phyloP scores from a whole-genome alignment of 2,797 vertebrate species.

The Botia kubotai region DNA sequence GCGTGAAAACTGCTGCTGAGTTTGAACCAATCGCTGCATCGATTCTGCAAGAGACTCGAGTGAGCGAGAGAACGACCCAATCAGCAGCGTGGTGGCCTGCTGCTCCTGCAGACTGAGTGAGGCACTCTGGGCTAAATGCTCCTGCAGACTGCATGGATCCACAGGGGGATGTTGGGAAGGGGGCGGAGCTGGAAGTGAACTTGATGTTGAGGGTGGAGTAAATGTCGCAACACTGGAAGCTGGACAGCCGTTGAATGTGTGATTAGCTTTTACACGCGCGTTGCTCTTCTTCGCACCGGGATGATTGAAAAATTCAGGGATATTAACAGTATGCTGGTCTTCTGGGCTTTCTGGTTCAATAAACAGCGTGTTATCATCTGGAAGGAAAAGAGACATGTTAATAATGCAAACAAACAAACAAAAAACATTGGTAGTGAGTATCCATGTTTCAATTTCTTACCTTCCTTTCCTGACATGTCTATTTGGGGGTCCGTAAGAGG shows the following conservation, averaged over 20 bases:
- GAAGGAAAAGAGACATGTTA: slow-evolving; percentile 6
- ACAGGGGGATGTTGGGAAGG: slow-evolving; percentile 31
- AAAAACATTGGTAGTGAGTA: not conserved
- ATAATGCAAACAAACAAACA: slow-evolving; percentile 2
- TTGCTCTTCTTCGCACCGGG: slow-evolving; percentile 30
- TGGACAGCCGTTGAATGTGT: slow-evolving; percentile 29
- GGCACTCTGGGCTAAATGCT: slow-evolving; percentile 70
- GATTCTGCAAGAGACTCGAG: slow-evolving; percentile 78
- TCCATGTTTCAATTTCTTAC: slow-evolving; percentile 58
- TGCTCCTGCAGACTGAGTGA: slow-evolving; percentile 79
- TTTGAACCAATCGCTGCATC: slow-evolving; percentile 78
- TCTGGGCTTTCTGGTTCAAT: slow-evolving; percentile 25
- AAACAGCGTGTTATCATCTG: slow-evolving; percentile 26
- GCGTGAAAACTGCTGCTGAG: slow-evolving; percentile 79
- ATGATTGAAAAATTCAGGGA: slow-evolving; percentile 3
- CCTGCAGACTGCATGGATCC: slow-evolving; percentile 39
- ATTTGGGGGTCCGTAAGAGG: slow-evolving; percentile 71
- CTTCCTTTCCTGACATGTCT: slow-evolving; percentile 70
- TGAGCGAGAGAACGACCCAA: slow-evolving; percentile 76
- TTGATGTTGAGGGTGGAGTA: not conserved
- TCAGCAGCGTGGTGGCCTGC: slow-evolving; percentile 72
- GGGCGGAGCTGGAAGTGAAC: not conserved
- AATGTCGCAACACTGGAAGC: not conserved
- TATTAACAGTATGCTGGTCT: slow-evolving; percentile 6
- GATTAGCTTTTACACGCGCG: slow-evolving; percentile 50